A percentile compares a stretch with the other conserved stretches of the same genome.
Conservation (phyloP, 2,797 vertebrate genomes). For the Vultur gryphus region DNA sequence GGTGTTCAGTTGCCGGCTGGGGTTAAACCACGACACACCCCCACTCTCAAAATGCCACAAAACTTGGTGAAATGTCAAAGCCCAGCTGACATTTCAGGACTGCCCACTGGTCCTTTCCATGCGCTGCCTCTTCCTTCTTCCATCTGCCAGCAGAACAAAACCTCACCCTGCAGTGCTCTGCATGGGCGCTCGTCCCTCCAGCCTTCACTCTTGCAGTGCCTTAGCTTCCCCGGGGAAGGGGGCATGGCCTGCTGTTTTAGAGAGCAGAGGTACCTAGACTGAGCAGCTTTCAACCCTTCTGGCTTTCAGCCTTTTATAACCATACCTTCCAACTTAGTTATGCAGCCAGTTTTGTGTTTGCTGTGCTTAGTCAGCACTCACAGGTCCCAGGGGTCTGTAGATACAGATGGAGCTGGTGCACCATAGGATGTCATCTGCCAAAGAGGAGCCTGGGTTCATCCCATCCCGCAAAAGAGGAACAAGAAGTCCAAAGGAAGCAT, state of each 20-base stretch:
- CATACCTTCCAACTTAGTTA: neutral
- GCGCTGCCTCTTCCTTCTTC: neutral
- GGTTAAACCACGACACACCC: neutral
- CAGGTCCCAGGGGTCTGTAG: neutral
- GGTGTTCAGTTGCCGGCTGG: no score
- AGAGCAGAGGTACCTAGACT: neutral
- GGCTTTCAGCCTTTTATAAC: neutral
- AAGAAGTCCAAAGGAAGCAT: neutral
- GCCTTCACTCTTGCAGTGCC: neutral
- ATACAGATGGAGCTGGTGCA: neutral
- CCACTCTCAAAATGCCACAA: neutral
- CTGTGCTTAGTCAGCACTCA: neutral
- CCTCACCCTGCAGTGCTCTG: no score
- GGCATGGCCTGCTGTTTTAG: fast-evolving
- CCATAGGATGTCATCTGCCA: neutral
- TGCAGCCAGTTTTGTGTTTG: neutral
- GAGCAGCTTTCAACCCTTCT: neutral
- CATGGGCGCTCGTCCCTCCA: neutral
- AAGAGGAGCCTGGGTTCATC: neutral
- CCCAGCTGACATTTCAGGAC: neutral
- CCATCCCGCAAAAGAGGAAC: neutral
- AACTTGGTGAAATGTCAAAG: neutral
- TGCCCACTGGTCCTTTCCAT: neutral
- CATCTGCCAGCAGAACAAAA: neutral
- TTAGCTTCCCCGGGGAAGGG: neutral